Base-by-base conservation (phyloP, 2,113 vertebrate genomes). In the Meriones unguiculatus region DNA sequence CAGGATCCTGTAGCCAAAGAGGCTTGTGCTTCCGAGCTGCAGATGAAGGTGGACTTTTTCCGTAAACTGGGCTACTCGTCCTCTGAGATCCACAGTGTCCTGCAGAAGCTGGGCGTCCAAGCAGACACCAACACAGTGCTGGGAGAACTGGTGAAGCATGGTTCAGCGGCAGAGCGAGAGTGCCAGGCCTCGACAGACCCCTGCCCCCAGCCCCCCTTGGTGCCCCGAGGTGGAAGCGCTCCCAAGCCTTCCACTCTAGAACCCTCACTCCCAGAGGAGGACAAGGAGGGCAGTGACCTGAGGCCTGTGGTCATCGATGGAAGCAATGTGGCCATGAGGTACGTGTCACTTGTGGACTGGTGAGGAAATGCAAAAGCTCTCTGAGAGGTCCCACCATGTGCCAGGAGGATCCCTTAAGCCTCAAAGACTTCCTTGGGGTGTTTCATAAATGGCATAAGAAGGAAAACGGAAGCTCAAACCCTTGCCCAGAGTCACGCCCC, bases 271-370 rank as follows among this genome's bases (percentile, higher is more conserved):
- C 87, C 97, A 65, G 87, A 96, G 7, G 98, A 98, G 3, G 98
- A 98, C 18, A 89, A 97, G 1, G 97, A 98, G 2, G 96, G 98
- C 38, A 95, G 97, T 10, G 99, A 99, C 85, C 95, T 99, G 96
- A 99, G 99, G 85, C 99, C 99, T 0, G 95, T 99, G 59, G 99
- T 99, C 13, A 99, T 99, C 64, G 99, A 99, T 1, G 99, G 99
- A 67, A 99, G 99, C 98, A 99, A 99, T 17, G 99, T 99, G 93
- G 99, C 99, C 94, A 99, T 99, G 99, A 99, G 99, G 99, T 99
- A 98, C 1, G 97, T 94, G 10, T 86, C 50, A 7, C 1, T 41
- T 84, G n/a, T 30, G 10, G 50, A 77, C 75, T 50, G 54, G 41
- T 25, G 35, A 35, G 69, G 76, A 89, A 35, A 85, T 87, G 38